phyloP scores from a whole-genome alignment of 53 echinoderm and acorn worm species.

The Patiria pectinifera region DNA sequence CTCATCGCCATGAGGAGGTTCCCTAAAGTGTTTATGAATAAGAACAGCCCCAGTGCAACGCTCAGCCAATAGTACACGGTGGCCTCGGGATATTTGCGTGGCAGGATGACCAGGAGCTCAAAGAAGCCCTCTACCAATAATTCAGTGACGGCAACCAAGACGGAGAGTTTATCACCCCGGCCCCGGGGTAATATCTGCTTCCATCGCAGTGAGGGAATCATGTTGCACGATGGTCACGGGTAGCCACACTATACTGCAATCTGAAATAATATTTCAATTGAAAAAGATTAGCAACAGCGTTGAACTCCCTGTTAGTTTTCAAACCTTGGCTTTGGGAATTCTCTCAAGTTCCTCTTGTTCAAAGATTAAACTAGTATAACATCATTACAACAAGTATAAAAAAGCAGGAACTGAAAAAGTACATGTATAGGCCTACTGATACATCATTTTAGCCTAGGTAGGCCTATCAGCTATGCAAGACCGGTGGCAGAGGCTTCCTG shows the following conservation, averaged over 20 bases:
- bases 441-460: too few species aligned
- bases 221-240: background rate
- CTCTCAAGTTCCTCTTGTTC: too few species aligned
- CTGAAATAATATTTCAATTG: background rate
- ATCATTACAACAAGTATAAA: too few species aligned
- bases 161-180: constrained; percentile 61
- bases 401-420: too few species aligned
- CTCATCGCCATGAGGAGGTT: constrained; percentile 82
- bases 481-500: too few species aligned
- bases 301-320: too few species aligned
- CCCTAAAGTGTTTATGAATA: constrained; percentile 79
- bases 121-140: constrained; percentile 64
- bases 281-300: too few species aligned
- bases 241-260: background rate
- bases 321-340: too few species aligned
- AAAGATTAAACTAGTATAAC: too few species aligned
- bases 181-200: constrained; percentile 58
- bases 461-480: too few species aligned
- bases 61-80: constrained; percentile 71
- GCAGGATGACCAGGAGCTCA: constrained; percentile 80
- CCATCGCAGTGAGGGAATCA: constrained; percentile 69
- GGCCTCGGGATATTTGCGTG: constrained; percentile 71
- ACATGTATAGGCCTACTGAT: too few species aligned
- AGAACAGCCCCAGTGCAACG: constrained; percentile 75
- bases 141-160: constrained; percentile 64